Percentiles rank a stretch among this genome's conserved stretches.
Evolutionary conservation across 1,140 invertebrate species (phyloP).

Genomic region (Drosophila albomicans): DNA sequence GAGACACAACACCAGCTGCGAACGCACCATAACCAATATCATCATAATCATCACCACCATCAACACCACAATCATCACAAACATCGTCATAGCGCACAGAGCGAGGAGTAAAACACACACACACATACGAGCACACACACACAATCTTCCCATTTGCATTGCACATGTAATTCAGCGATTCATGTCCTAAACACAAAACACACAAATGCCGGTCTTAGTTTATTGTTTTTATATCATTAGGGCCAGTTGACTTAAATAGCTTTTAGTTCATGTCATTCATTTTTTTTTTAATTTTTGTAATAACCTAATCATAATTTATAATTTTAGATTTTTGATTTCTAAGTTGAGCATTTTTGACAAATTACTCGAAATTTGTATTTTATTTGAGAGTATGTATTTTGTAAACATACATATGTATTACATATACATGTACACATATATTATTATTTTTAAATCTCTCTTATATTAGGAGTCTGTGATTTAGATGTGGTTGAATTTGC

Average conservation of each 20-base stretch:
- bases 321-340: constrained; percentile 42
- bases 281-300: constrained; percentile 37
- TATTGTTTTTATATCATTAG: constrained; percentile 68
- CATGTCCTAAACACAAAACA: constrained; percentile 29
- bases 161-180: constrained; percentile 32
- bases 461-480: constrained; percentile 83
- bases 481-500: constrained; percentile 78
- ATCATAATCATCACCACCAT: constrained; percentile 32
- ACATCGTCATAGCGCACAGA: constrained; percentile 55
- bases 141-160: constrained; percentile 9
- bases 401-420: constrained; percentile 14
- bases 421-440: constrained; percentile 28
- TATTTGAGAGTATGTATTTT: constrained; percentile 49
- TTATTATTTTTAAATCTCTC: constrained; percentile 60
- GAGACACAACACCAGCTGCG: constrained; percentile 48
- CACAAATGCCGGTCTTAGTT: constrained; percentile 42
- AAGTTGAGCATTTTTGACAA: constrained; percentile 54
- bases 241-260: constrained; percentile 79
- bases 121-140: constrained; percentile 18
- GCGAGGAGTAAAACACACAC: constrained; percentile 50
- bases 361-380: constrained; percentile 67
- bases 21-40: constrained; percentile 51
- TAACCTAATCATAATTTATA: constrained; percentile 32
- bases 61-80: constrained; percentile 56
- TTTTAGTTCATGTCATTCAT: constrained; percentile 60